Percentiles rank a stretch among this genome's conserved stretches.
These are phyloP conservation scores for Sesia apiformis DNA, from an alignment of 2,888 invertebrate genomes.

Conservation along the genomic window DNA sequence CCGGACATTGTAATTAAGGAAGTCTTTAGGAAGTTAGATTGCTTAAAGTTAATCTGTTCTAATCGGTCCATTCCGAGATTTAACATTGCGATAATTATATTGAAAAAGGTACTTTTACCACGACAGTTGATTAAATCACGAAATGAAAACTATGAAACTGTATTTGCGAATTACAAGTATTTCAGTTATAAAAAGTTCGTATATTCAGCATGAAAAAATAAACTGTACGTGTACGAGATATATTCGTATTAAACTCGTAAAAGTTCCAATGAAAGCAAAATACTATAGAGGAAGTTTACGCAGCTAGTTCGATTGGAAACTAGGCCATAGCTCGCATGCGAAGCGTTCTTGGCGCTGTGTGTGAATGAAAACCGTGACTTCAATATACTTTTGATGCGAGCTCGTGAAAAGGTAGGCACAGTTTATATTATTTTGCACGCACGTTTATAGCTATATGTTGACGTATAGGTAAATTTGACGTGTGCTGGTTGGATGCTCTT, in stretches of 20 bases:
- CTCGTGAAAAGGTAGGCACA: slow-evolving; percentile 9
- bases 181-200: no score
- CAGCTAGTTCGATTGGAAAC: slow-evolving; percentile 18
- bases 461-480: slow-evolving; percentile 3
- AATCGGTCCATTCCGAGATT: no score
- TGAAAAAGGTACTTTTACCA: no score
- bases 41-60: slow-evolving; percentile 9
- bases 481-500: slow-evolving; percentile 12
- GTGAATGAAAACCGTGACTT: slow-evolving; percentile 2
- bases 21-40: slow-evolving; percentile 45
- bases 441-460: neutral
- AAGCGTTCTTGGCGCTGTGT: neutral
- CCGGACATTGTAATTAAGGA: slow-evolving; percentile 54
- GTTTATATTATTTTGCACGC: neutral
- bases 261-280: slow-evolving; percentile 13
- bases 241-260: neutral
- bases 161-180: no score
- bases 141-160: no score
- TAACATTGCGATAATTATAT: no score
- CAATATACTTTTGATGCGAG: slow-evolving; percentile 13
- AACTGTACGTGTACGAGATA: no score
- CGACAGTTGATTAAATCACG: no score
- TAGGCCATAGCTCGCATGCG: slow-evolving; percentile 15
- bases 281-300: slow-evolving; percentile 15
- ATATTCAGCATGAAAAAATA: no score